Evolutionary conservation across 2,113 vertebrate genomes (phyloP).

Genomic region (Hippoglossus stenolepis): DNA sequence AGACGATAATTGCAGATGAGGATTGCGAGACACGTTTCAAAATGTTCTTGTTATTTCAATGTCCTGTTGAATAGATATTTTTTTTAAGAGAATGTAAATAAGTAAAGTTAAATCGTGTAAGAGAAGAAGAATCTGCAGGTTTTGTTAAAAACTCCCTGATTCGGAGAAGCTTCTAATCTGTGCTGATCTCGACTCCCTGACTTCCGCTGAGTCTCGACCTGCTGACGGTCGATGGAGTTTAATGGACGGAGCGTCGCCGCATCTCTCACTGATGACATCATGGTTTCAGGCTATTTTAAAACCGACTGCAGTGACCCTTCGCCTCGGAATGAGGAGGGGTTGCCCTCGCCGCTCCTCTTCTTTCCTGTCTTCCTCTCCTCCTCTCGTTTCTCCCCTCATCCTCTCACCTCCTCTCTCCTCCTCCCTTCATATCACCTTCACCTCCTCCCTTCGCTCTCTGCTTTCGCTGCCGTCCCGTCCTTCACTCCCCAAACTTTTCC

Average conservation of each 20-base stretch:
- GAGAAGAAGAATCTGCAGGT: too few species aligned
- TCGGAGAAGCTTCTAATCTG: too few species aligned
- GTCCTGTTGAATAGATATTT: too few species aligned
- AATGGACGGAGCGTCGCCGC: conserved; percentile 23
- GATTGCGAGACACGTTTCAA: too few species aligned
- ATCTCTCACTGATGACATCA: conserved; percentile 59
- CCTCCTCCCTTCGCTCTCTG: neutral
- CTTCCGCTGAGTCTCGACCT: conserved; percentile 41
- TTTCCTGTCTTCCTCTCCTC: conserved; percentile 26
- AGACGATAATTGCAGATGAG: too few species aligned
- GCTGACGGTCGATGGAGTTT: conserved; percentile 44
- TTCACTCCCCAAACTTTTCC: neutral
- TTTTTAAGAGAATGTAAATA: too few species aligned
- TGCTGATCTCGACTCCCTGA: neutral
- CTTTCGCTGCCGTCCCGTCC: too few species aligned
- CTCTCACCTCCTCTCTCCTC: conserved; percentile 12
- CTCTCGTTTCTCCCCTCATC: conserved; percentile 15
- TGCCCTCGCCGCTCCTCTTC: conserved; percentile 40
- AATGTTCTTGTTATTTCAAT: too few species aligned
- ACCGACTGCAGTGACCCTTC: conserved; percentile 59
- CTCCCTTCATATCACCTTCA: conserved; percentile 29
- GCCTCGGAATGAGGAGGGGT: conserved; percentile 56
- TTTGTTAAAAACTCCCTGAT: too few species aligned
- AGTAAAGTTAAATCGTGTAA: too few species aligned
- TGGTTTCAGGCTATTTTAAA: conserved; percentile 67